These are phyloP conservation scores for Tanypteryx hageni DNA, from an alignment of 2,888 invertebrate genomes.

Conservation along the genomic window DNA sequence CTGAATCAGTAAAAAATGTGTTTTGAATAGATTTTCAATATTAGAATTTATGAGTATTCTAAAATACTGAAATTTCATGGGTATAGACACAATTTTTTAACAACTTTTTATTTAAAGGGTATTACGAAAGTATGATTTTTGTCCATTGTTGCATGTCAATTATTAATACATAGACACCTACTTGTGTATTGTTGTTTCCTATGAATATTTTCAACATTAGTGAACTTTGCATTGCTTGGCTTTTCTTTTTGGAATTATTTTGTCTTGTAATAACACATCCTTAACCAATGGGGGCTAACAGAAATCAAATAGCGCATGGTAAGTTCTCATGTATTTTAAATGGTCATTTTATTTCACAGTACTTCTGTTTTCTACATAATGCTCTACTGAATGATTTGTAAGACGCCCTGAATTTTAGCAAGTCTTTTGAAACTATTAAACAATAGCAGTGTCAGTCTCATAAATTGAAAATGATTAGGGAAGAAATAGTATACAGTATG, in stretches of 20 bases:
- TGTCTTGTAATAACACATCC: not conserved
- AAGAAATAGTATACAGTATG: too few species aligned
- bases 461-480: too few species aligned
- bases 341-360: not conserved
- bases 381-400: not conserved
- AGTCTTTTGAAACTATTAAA: too few species aligned
- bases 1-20: too few species aligned
- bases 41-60: too few species aligned
- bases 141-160: not conserved
- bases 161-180: not conserved
- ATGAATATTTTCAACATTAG: not conserved
- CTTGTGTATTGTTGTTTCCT: not conserved
- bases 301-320: not conserved
- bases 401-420: too few species aligned
- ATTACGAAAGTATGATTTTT: not conserved
- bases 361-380: not conserved
- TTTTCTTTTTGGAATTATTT: not conserved
- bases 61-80: too few species aligned
- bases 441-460: too few species aligned
- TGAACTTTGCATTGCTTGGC: conserved; percentile 3
- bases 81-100: not conserved
- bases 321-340: not conserved
- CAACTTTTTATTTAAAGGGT: not conserved
- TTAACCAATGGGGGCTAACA: not conserved
- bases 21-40: too few species aligned